These are phyloP conservation scores for Intellagama lesueurii DNA, from an alignment of 2,797 vertebrate genomes.

Conservation along the genomic window DNA sequence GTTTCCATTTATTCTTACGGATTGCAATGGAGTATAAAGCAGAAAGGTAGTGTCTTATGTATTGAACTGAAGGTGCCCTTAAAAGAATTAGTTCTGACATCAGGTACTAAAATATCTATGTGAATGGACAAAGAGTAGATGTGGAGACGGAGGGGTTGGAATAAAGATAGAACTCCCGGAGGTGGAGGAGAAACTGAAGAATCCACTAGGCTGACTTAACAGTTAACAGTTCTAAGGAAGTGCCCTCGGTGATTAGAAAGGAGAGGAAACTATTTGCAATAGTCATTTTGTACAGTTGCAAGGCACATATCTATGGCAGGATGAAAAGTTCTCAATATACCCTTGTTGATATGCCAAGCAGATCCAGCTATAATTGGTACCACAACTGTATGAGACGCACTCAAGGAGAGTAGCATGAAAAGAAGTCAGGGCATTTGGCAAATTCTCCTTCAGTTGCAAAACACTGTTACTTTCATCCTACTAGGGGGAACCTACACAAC, in stretches of 20 bases:
- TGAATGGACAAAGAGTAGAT: neutral
- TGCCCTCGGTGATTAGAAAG: constrained; percentile 1
- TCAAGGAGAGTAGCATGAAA: neutral
- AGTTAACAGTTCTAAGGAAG: neutral
- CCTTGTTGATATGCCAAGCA: neutral
- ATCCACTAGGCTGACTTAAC: neutral
- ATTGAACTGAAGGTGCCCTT: neutral
- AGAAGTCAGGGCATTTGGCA: neutral
- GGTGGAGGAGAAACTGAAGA: constrained; percentile 17
- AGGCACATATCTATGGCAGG: neutral
- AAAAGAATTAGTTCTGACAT: neutral
- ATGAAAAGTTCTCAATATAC: constrained; percentile 13
- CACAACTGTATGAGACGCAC: neutral
- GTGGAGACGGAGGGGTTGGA: neutral
- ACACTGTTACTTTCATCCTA: neutral
- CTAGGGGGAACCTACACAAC: neutral
- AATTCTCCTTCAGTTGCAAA: neutral
- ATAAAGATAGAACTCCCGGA: constrained; percentile 3
- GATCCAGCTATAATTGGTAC: neutral
- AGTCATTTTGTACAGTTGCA: constrained; percentile 11
- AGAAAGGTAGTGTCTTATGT: neutral
- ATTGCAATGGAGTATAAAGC: neutral
- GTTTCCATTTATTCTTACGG: neutral
- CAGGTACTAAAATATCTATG: neutral
- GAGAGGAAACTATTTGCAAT: neutral